Evolutionary conservation across 1,140 invertebrate genomes (phyloP).

Genomic region (Drosophila obscura): DNA sequence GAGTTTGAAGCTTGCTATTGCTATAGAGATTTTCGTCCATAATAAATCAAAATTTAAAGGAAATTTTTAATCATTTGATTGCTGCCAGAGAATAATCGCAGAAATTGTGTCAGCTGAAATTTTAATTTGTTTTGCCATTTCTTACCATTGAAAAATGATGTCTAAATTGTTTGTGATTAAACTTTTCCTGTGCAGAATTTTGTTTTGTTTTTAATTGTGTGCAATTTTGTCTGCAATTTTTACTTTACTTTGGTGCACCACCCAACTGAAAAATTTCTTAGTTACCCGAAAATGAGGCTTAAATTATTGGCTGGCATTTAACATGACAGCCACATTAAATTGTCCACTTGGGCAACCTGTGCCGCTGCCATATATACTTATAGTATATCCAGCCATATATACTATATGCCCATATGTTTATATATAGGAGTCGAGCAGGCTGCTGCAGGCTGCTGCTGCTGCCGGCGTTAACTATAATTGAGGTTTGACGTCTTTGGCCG

Average conservation of each 20-base stretch:
- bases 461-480: conserved; percentile 68
- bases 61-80: conserved; percentile 6
- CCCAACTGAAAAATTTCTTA: conserved; percentile 69
- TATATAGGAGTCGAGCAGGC: conserved; percentile 36
- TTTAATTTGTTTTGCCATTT: no score
- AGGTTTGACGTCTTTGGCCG: conserved; percentile 52
- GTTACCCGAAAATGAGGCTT: conserved; percentile 72
- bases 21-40: conserved; percentile 3
- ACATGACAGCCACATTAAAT: conserved; percentile 82
- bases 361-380: conserved; percentile 53
- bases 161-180: neutral
- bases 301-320: conserved; percentile 81
- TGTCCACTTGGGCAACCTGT: conserved; percentile 79
- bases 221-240: conserved; percentile 2
- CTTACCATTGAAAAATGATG: no score
- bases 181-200: conserved; percentile 2
- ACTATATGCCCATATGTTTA: conserved; percentile 40
- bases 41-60: conserved; percentile 20
- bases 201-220: neutral
- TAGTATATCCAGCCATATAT: conserved; percentile 16
- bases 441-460: conserved; percentile 51
- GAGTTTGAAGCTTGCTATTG: conserved; percentile 24
- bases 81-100: no score
- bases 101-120: no score
- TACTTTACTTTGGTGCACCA: conserved; percentile 48